These are phyloP conservation scores for Aradus depressus DNA, from an alignment of 2,888 invertebrate genomes.

Conservation along the genomic window DNA sequence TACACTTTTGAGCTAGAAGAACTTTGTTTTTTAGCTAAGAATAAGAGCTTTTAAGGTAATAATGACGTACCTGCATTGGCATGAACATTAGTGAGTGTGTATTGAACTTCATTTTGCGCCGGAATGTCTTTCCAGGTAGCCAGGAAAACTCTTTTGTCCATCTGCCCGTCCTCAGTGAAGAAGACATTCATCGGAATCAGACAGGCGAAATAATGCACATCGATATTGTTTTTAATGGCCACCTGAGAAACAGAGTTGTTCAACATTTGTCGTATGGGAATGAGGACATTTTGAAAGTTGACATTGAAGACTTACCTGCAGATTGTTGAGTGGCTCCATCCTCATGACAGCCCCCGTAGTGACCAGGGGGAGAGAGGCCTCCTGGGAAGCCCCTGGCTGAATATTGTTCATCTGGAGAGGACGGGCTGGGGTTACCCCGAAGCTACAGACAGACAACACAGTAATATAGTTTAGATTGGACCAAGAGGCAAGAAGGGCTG, in stretches of 20 bases:
- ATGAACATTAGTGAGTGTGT: conserved; percentile 68
- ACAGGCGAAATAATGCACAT: conserved; percentile 95
- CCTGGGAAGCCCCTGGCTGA: conserved; percentile 66
- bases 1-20: too few relatives aligned
- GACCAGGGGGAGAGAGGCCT: conserved; percentile 64
- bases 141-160: conserved; percentile 94
- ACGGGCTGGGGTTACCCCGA: conserved; percentile 80
- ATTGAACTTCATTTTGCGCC: conserved; percentile 92
- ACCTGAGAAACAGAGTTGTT: conserved; percentile 40
- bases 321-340: conserved; percentile 93
- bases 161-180: conserved; percentile 91
- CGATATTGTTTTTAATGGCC: conserved; percentile 96
- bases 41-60: too few relatives aligned
- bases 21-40: too few relatives aligned
- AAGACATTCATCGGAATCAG: conserved; percentile 84
- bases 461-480: conserved; percentile 2
- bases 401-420: conserved; percentile 65
- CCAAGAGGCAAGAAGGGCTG: too few relatives aligned
- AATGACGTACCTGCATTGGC: conserved; percentile 48
- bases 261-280: not conserved
- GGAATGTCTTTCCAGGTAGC: conserved; percentile 99
- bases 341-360: conserved; percentile 85
- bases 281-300: too few relatives aligned
- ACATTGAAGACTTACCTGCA: conserved; percentile 56
- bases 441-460: conserved; percentile 47